phyloP scores from a whole-genome alignment of 2,113 vertebrate species.

The Oryzias javanicus region DNA sequence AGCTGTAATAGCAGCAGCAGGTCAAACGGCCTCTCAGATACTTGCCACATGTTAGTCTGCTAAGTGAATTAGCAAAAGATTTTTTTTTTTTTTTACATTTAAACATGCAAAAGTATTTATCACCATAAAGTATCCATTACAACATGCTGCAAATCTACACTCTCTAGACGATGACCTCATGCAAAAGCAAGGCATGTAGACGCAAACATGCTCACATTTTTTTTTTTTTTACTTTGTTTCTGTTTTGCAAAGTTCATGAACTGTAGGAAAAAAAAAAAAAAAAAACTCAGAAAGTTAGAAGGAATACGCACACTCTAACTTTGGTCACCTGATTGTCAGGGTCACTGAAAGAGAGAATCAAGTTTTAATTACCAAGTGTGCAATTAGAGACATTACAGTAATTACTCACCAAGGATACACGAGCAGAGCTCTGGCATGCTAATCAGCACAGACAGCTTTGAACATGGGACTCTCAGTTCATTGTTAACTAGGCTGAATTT shows the following conservation, averaged over 20 bases:
- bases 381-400: conserved; percentile 43
- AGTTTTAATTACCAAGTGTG: conserved; percentile 29
- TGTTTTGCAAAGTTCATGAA: background rate
- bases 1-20: too few relatives aligned
- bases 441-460: conserved; percentile 41
- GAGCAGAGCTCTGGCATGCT: conserved; percentile 32
- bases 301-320: background rate
- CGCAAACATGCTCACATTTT: background rate
- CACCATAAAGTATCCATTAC: too few relatives aligned
- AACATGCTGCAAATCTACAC: too few relatives aligned
- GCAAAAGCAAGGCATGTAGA: too few relatives aligned
- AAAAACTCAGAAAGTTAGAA: background rate
- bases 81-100: too few relatives aligned
- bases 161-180: too few relatives aligned
- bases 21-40: too few relatives aligned
- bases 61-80: too few relatives aligned
- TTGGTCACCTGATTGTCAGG: conserved; percentile 12
- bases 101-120: too few relatives aligned
- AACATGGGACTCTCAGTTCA: conserved; percentile 27
- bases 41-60: too few relatives aligned
- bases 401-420: conserved; percentile 39
- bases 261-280: background rate
- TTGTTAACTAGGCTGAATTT: conserved; percentile 34
- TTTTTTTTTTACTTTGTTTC: background rate
- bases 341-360: conserved; percentile 16